phyloP scores from a whole-genome alignment of 2,797 vertebrate species.

The Holocentrus rufus region DNA sequence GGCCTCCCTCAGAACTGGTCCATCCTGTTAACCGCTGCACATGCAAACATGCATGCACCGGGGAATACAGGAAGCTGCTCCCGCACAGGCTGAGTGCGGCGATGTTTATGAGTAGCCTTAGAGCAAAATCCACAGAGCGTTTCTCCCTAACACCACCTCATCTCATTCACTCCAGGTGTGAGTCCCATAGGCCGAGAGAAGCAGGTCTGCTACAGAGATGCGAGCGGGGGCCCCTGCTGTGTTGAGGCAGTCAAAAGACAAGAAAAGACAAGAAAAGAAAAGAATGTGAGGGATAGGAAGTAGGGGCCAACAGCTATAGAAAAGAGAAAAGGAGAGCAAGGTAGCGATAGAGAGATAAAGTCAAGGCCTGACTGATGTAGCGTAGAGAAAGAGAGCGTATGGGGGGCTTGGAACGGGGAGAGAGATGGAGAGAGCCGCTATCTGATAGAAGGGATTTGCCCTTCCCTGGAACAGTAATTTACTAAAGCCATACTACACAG shows the following conservation, averaged over 20 bases:
- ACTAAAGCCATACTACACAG: constrained; percentile 82
- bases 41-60: constrained; percentile 31
- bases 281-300: constrained; percentile 2
- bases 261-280: background rate
- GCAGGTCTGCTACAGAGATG: constrained; percentile 17
- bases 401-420: constrained; percentile 59
- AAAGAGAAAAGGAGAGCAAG: constrained; percentile 36
- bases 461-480: constrained; percentile 82
- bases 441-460: constrained; percentile 82
- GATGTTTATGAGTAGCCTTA: constrained; percentile 40
- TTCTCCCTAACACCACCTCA: constrained; percentile 44
- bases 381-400: constrained; percentile 57
- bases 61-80: constrained; percentile 24
- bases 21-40: constrained; percentile 59
- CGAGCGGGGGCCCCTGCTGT: constrained; percentile 21
- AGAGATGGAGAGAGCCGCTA: constrained; percentile 70
- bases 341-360: constrained; percentile 67
- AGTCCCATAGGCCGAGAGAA: constrained; percentile 23
- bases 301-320: constrained; percentile 26
- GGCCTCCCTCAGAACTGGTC: constrained; percentile 68
- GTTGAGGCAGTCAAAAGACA: constrained; percentile 17
- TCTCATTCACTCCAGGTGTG: constrained; percentile 43
- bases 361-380: constrained; percentile 62
- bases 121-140: constrained; percentile 39
- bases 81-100: constrained; percentile 17